Percentiles rank a stretch among this genome's conserved stretches.
phyloP scores from a whole-genome alignment of 2,888 invertebrate genomes.

The Tigriopus californicus region DNA sequence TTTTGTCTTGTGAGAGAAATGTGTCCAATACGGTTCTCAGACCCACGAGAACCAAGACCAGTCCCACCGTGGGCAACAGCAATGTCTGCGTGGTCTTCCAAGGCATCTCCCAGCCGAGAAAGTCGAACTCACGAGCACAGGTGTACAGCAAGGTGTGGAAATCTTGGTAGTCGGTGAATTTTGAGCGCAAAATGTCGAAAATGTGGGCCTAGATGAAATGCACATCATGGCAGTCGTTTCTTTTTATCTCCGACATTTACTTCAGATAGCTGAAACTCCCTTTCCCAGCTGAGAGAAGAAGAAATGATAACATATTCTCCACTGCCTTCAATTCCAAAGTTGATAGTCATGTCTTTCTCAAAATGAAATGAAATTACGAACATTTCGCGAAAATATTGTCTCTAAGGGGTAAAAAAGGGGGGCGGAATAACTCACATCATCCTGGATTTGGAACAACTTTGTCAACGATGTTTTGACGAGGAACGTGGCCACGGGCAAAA shows the following conservation, averaged over 20 bases:
- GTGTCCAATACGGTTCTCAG: background rate
- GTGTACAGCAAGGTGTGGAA: slow-evolving; percentile 61
- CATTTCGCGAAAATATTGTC: too few species aligned
- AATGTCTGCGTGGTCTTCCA: slow-evolving; percentile 35
- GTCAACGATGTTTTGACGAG: slow-evolving; percentile 31
- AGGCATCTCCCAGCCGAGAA: slow-evolving; percentile 38
- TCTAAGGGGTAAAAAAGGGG: too few species aligned
- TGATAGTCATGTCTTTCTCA: too few species aligned
- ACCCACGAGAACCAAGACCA: slow-evolving; percentile 26
- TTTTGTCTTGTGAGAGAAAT: background rate
- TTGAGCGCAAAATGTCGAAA: slow-evolving; percentile 47
- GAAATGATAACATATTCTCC: background rate
- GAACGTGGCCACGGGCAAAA: slow-evolving; percentile 24
- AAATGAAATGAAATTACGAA: too few species aligned
- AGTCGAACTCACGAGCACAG: slow-evolving; percentile 55
- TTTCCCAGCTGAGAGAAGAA: background rate
- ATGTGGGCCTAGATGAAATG: slow-evolving; percentile 39
- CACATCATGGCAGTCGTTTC: slow-evolving; percentile 1
- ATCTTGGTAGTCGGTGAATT: slow-evolving; percentile 43
- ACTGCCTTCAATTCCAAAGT: too few species aligned
- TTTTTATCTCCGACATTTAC: slow-evolving; percentile 1
- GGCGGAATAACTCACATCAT: slow-evolving; percentile 24
- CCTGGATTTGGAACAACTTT: slow-evolving; percentile 24
- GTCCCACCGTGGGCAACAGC: slow-evolving; percentile 37
- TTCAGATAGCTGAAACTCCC: background rate